phyloP scores from a whole-genome alignment of 2,888 invertebrate species.

The Brachyptera risi region DNA sequence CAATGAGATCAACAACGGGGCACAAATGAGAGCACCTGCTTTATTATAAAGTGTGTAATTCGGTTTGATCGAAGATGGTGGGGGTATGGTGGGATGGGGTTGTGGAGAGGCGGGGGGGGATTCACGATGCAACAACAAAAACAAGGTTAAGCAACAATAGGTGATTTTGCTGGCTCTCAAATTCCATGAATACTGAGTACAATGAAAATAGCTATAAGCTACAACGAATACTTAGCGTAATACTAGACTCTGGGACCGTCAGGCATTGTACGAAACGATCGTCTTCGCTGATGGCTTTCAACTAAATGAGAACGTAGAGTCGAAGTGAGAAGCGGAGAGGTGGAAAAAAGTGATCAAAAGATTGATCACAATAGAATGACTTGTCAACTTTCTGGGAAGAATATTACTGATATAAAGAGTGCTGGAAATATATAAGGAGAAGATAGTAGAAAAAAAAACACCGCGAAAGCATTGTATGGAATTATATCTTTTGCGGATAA shows the following conservation, averaged over 20 bases:
- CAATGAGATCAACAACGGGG: not conserved
- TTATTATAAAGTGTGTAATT: slow-evolving; percentile 27
- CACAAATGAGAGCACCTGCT: slow-evolving; percentile 13
- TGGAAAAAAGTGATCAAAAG: slow-evolving; percentile 23
- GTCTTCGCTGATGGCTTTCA: not conserved
- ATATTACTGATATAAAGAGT: slow-evolving; percentile 19
- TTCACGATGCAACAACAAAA: slow-evolving; percentile 18
- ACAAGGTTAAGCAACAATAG: slow-evolving; percentile 26
- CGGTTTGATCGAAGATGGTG: slow-evolving; percentile 17
- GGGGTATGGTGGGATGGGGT: not conserved
- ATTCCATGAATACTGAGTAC: slow-evolving; percentile 27
- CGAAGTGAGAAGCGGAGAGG: not conserved
- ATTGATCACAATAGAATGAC: slow-evolving; percentile 27
- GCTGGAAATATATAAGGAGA: no score
- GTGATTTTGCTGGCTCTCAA: slow-evolving; percentile 25
- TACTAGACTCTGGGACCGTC: not conserved
- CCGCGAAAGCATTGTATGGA: slow-evolving; percentile 9
- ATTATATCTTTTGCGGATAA: slow-evolving; percentile 3
- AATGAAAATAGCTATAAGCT: slow-evolving; percentile 15
- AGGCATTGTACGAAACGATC: not conserved
- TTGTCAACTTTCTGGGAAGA: slow-evolving; percentile 27
- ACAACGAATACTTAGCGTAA: slow-evolving; percentile 18
- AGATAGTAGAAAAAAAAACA: no score
- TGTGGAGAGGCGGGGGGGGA: not conserved
- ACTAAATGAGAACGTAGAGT: not conserved